Base-by-base conservation (phyloP, 2,113 vertebrate genomes). In the Lampris incognitus region DNA sequence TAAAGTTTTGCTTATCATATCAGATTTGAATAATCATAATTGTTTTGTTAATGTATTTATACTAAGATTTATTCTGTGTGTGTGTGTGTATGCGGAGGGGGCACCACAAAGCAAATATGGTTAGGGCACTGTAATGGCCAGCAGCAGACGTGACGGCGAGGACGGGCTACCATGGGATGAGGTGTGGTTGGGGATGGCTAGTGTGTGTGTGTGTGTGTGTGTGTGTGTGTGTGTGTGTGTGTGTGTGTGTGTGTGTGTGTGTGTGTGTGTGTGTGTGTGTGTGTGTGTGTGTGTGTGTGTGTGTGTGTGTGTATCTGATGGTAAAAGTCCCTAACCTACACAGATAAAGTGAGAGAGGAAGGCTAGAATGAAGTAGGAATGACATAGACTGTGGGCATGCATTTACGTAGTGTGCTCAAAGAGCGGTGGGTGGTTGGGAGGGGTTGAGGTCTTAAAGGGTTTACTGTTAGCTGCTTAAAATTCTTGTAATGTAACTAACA, bases 381-480 rank as follows among this genome's bases (percentile, higher is more conserved):
- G 24, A 24, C 24, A 24, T 24, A 24, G 24, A 24, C 24, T 24
- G 24, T 24, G 24, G 24, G 24, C 24, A 24, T 24, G 24, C 24
- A 24, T 24, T 24, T 24, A 24, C 24, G 24, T 24, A 24, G 24
- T 24, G 24, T 24, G 24, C 24, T 24, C 24, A 24, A 24, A 24
- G 24, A 24, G 24, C 24, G 24, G 24, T 24, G 24, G 24, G 24
- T 11, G 40, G 74, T 71, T 60, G 38, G 55, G 78, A 78, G 70
- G 65, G 67, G 74, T 76, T 83, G 82, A 72, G 90, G 90, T 89
- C 85, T 93, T 93, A 92, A 81, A 85, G 88, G 90, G 92, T 92
- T 94, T 94, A 94, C 76, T 79, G 74, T 94, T 92, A 94, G 92
- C 94, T 93, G 89, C 89, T 95, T 95, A 93, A 94, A 92, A 95